Evolutionary conservation across 2,113 vertebrate species (phyloP).

Genomic region (Acrocephalus arundinaceus): DNA sequence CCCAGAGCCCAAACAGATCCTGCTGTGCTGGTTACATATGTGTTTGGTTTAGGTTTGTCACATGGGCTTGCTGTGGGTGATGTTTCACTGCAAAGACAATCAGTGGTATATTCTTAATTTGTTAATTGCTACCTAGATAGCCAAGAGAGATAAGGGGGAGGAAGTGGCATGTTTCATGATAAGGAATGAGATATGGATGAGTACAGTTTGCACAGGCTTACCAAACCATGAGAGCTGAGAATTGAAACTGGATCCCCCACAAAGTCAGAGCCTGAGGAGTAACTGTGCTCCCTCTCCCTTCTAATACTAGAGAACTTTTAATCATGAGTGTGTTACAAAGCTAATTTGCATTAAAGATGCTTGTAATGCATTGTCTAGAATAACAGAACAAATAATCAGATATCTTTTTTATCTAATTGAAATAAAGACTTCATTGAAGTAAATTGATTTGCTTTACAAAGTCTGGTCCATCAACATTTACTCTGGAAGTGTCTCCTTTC

Average conservation of each 20-base stretch:
- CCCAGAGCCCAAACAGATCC: not conserved
- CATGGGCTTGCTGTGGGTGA: not conserved
- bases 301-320: not conserved
- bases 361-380: not conserved
- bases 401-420: not conserved
- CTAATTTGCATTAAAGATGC: not conserved
- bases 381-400: not conserved
- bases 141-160: not conserved
- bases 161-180: not conserved
- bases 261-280: not conserved
- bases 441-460: not conserved
- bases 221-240: not conserved
- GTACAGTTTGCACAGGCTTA: not conserved
- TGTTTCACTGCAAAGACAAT: not conserved
- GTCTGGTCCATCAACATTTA: not conserved
- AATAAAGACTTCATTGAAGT: not conserved
- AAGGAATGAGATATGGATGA: not conserved
- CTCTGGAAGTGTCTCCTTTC: not conserved
- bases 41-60: not conserved
- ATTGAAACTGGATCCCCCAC: not conserved
- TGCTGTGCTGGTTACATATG: rapidly evolving
- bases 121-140: not conserved
- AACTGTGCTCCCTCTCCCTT: not conserved
- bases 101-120: not conserved
- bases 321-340: not conserved